Conservation (phyloP, 2,113 vertebrate genomes). For the Cyprinodon tularosa region DNA sequence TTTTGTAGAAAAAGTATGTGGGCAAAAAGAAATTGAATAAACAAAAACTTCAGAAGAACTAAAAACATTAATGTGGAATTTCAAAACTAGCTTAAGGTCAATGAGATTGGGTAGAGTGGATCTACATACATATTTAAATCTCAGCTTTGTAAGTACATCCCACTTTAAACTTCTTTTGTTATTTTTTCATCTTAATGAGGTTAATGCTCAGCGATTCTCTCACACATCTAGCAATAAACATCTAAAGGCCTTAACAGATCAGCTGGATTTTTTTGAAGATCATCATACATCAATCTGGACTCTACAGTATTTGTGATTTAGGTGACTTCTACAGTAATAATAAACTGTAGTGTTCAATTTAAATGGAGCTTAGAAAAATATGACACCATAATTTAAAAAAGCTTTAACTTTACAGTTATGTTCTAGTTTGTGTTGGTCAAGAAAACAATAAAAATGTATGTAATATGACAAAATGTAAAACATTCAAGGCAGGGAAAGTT, state of each 20-base stretch:
- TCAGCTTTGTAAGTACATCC: not conserved
- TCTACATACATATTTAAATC: not conserved
- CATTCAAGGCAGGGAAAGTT: too few relatives aligned
- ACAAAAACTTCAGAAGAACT: not conserved
- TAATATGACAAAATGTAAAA: not conserved
- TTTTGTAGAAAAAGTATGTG: not conserved
- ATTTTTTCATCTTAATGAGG: not conserved
- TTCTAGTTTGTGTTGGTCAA: too few relatives aligned
- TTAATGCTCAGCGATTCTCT: not conserved
- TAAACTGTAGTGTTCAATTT: not conserved
- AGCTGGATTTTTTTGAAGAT: too few relatives aligned
- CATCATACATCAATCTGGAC: too few relatives aligned
- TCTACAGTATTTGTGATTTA: too few relatives aligned
- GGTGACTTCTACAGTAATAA: too few relatives aligned
- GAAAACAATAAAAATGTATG: not conserved
- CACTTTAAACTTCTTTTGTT: not conserved
- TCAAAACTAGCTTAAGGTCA: not conserved
- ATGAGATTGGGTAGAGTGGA: not conserved
- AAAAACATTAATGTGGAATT: too few relatives aligned
- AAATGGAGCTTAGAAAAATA: not conserved
- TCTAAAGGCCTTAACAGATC: too few relatives aligned
- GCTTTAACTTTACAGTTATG: not conserved
- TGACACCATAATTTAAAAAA: too few relatives aligned
- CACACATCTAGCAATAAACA: too few relatives aligned
- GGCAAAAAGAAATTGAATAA: not conserved